Evolutionary conservation across 2,888 invertebrate genomes (phyloP), one percentile per base, ranked within the genome.

Genomic region (Nymphalis urticae): DNA sequence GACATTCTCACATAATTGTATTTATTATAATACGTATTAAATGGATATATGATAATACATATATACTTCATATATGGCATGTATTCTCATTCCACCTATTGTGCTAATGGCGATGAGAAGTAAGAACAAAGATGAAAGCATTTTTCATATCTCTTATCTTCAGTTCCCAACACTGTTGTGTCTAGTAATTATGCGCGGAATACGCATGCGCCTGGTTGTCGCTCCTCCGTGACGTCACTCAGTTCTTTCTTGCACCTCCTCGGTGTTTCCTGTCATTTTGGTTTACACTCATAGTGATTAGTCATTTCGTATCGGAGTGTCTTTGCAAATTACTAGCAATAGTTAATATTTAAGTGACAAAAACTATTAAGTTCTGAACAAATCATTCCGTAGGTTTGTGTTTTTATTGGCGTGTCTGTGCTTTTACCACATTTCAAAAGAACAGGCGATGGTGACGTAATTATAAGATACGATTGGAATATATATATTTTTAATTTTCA

Each of bases 141-240:
- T 53, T 54, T 62, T 53, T 58, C 21, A 19, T 65, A 62, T 65
- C 68, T 68, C 60, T 65, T 65, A 62, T 54, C 59, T 62, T 36
- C 42, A 62, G 54, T 48, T 58, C 56, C 54, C 63, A 63, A 66
- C 54, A 59, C 32, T 17, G 60, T 53, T 64, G 42, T 66, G 61
- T 69, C 24, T 56, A 60, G 63, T 64, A 60, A 48, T 47, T 27
- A 27, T 21, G 36, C 24, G 13, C 48, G 63, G 69, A 75, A 58
- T 77, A 80, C 92, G 91, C 92, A 88, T 88, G 91, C 90, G 89
- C 75, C 64, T 68, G 17, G 19, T 58, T 66, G 84, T 79, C 85
- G 85, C 87, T 85, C 85, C 86, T 87, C 76, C 71, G 82, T 90
- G 92, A 90, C 90, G 89, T 89, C 86, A 88, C 79, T 75, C 83